phyloP scores from a whole-genome alignment of 2,113 vertebrate genomes.

The pig (Sus scrofa) region T2T-Sscrofa CM000814.6:16259501-16260000 shows the following conservation, averaged over 20 bases:
- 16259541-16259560: neutral
- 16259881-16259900: neutral
- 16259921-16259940: neutral
- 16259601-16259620: neutral
- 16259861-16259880: neutral
- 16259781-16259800: neutral
- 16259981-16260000: neutral
- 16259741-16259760: neutral
- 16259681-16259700: neutral
- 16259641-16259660: neutral
- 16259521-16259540: neutral
- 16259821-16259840: neutral
- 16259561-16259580: neutral
- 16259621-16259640: neutral
- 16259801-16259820: neutral
- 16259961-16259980: neutral
- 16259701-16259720: neutral
- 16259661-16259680: neutral
- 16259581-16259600: neutral
- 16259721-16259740: neutral
- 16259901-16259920: neutral
- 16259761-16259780: neutral
- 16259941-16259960: neutral
- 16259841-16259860: neutral
- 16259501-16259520: neutral